Conservation (phyloP, 2,888 invertebrate genomes). For the Drosophila mercatorum region DNA sequence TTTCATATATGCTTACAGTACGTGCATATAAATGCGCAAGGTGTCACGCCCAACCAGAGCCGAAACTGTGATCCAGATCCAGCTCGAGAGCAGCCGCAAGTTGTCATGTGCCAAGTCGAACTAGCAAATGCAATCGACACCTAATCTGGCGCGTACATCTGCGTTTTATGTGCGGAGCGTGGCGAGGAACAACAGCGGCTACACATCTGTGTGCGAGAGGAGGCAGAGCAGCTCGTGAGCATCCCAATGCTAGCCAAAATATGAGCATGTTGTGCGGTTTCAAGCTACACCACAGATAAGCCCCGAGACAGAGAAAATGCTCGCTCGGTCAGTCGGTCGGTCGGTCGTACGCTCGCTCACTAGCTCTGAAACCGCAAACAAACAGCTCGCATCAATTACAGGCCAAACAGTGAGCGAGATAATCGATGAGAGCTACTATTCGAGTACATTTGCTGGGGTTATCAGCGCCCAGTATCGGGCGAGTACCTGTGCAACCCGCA, state of each 20-base stretch:
- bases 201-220: neutral
- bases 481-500: constrained; percentile 17
- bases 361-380: constrained; percentile 34
- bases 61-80: constrained; percentile 15
- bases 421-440: constrained; percentile 25
- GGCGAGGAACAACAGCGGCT: constrained; percentile 4
- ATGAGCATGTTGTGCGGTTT: constrained; percentile 32
- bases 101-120: constrained; percentile 59
- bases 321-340: neutral
- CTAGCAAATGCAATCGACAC: constrained; percentile 70
- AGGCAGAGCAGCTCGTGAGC: neutral
- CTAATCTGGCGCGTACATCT: constrained; percentile 57
- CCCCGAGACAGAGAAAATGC: constrained; percentile 18
- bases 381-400: constrained; percentile 37
- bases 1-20: constrained; percentile 68
- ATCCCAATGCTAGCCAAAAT: constrained; percentile 13
- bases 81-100: constrained; percentile 41
- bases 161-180: constrained; percentile 48
- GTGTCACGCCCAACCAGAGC: constrained; percentile 14
- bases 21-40: constrained; percentile 69
- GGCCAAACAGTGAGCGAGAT: constrained; percentile 21
- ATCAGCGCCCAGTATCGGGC: constrained; percentile 24
- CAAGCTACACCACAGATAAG: constrained; percentile 40
- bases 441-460: constrained; percentile 33
- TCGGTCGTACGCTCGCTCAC: no score